Percentiles rank a stretch among this genome's conserved stretches.
Evolutionary conservation across 1,140 invertebrate genomes (phyloP).

Genomic region (Metaphire vulgaris): DNA sequence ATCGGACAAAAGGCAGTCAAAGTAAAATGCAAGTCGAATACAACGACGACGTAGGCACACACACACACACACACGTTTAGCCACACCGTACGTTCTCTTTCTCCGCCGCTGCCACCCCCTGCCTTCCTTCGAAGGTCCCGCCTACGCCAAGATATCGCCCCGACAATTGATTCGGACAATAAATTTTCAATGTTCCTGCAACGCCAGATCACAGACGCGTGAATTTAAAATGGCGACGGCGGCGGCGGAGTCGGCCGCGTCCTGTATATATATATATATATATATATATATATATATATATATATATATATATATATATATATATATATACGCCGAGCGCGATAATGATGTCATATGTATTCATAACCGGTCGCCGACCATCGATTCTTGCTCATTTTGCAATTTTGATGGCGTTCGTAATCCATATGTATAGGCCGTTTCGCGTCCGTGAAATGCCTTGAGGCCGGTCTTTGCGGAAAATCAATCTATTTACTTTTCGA

Average conservation of each 20-base stretch:
- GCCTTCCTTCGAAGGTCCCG: too few relatives aligned
- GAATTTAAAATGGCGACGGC: not conserved
- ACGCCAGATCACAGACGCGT: not conserved
- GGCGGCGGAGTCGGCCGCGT: too few relatives aligned
- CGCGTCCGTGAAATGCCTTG: not conserved
- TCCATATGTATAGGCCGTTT: not conserved
- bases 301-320: too few relatives aligned
- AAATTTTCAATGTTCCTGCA: not conserved
- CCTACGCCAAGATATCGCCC: not conserved
- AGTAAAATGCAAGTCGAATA: too few relatives aligned
- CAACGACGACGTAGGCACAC: too few relatives aligned
- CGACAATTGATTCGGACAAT: not conserved
- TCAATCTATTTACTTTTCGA: not conserved
- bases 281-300: too few relatives aligned
- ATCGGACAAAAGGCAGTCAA: too few relatives aligned
- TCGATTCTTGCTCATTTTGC: not conserved
- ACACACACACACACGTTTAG: too few relatives aligned
- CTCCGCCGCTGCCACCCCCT: too few relatives aligned
- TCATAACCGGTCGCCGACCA: not conserved
- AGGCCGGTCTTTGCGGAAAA: not conserved
- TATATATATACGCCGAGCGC: not conserved
- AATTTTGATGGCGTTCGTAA: not conserved
- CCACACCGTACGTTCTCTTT: too few relatives aligned
- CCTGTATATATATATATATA: too few relatives aligned
- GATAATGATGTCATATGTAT: constrained; percentile 1